These are phyloP conservation scores for Gymnoscelis rufifasciata DNA, from an alignment of 2,888 invertebrate species.

Conservation along the genomic window DNA sequence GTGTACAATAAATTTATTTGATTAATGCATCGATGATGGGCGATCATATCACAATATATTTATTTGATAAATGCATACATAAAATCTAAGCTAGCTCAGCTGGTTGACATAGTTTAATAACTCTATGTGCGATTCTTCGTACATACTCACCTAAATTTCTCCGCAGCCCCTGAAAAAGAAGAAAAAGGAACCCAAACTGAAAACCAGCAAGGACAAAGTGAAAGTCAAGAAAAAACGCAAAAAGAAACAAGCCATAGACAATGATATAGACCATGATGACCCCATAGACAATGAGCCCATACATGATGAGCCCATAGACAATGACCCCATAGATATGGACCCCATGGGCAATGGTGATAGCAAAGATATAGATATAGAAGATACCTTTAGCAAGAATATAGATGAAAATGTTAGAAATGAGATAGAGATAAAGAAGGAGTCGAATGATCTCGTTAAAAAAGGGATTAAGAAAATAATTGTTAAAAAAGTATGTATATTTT, in stretches of 20 bases:
- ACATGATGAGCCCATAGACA: not conserved
- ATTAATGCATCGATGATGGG: too few species aligned
- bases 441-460: not conserved
- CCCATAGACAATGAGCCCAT: not conserved
- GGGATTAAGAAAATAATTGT: not conserved
- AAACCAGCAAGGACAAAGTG: constrained; percentile 23
- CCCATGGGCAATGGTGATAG: not conserved
- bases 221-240: constrained; percentile 28
- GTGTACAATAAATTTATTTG: too few species aligned
- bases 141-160: too few species aligned
- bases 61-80: too few species aligned
- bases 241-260: not conserved
- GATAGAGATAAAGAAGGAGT: not conserved
- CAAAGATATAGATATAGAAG: not conserved
- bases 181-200: constrained; percentile 26
- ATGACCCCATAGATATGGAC: not conserved
- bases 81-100: too few species aligned
- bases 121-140: too few species aligned
- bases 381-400: not conserved
- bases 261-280: not conserved
- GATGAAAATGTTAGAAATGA: too few species aligned
- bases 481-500: not conserved
- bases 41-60: too few species aligned
- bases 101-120: too few species aligned
- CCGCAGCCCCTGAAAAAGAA: constrained; percentile 27